These are phyloP conservation scores for Tipula helvola DNA, from an alignment of 2,888 invertebrate genomes.

Conservation along the genomic window DNA sequence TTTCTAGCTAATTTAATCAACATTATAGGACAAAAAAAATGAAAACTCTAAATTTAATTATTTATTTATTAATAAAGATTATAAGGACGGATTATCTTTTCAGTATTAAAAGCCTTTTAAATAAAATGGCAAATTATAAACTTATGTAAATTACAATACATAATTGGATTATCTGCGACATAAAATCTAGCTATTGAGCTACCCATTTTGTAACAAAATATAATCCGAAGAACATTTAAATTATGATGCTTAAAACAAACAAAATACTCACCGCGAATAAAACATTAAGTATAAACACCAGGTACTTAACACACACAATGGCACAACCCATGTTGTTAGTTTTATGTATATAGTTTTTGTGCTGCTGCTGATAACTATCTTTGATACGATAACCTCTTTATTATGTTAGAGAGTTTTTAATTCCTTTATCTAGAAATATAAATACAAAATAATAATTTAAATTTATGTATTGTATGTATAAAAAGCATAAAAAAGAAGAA, in stretches of 20 bases:
- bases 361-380: neutral
- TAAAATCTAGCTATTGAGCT: neutral
- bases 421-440: neutral
- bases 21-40: too few species aligned
- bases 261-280: constrained; percentile 67
- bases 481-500: neutral
- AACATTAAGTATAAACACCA: constrained; percentile 77
- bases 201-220: neutral
- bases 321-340: constrained; percentile 43
- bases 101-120: too few species aligned
- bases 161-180: too few species aligned
- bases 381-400: neutral
- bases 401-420: neutral
- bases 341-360: neutral
- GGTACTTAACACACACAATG: constrained; percentile 79
- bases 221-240: neutral
- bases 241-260: neutral
- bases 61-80: too few species aligned
- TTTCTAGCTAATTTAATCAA: too few species aligned
- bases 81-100: too few species aligned
- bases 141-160: too few species aligned
- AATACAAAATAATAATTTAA: neutral
- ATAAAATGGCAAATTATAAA: too few species aligned
- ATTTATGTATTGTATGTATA: neutral
- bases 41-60: too few species aligned